A percentile compares a stretch with the other conserved stretches of the same genome.
Conservation (phyloP, 2,113 vertebrate species). For the Rutilus rutilus region DNA sequence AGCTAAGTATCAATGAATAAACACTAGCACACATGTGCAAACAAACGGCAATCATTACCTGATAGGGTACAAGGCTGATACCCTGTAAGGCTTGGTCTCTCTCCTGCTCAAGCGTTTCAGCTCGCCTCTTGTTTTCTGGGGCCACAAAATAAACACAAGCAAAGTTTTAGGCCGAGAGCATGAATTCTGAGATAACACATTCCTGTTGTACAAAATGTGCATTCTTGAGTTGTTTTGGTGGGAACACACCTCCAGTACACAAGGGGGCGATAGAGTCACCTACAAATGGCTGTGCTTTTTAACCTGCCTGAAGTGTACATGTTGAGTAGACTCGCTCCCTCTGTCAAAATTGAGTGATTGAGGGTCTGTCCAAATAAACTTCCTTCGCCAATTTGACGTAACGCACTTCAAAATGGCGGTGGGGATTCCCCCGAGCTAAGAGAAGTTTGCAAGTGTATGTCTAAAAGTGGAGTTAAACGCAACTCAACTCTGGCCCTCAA, state of each 20-base stretch:
- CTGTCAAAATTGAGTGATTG: too few species aligned
- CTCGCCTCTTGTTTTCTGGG: constrained; percentile 59
- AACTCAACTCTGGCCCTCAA: too few species aligned
- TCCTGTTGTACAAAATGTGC: not conserved
- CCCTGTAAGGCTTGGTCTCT: constrained; percentile 46
- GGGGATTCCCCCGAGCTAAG: too few species aligned
- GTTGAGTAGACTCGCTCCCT: too few species aligned
- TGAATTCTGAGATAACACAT: not conserved
- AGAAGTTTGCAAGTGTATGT: too few species aligned
- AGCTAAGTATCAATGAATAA: not conserved
- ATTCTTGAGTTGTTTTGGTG: not conserved
- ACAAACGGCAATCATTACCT: constrained; percentile 54
- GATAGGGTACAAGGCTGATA: too few species aligned
- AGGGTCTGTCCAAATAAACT: too few species aligned
- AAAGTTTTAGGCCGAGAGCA: not conserved
- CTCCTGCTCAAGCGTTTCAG: constrained; percentile 58
- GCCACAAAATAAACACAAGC: constrained; percentile 25
- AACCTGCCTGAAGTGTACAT: too few species aligned
- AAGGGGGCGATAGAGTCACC: not conserved
- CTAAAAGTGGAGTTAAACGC: too few species aligned
- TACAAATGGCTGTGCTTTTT: not conserved
- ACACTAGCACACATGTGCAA: not conserved
- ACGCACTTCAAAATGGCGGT: too few species aligned
- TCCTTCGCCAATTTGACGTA: too few species aligned
- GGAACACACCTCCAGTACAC: not conserved